These are phyloP conservation scores for Pangasianodon gigas DNA, from an alignment of 2,113 vertebrate genomes.

Conservation along the genomic window DNA sequence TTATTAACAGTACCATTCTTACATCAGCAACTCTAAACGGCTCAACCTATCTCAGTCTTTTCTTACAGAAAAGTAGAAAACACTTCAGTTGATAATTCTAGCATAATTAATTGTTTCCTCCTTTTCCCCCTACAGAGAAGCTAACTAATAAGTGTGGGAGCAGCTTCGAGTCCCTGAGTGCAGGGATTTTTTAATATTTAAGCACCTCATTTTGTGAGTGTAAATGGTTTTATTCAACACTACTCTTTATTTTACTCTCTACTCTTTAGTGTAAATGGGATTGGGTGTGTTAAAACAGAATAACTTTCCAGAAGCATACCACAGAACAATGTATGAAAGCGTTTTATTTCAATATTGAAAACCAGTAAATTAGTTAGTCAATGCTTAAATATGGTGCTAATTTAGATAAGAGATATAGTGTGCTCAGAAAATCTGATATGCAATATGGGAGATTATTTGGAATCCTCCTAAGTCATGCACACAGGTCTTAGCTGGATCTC, in stretches of 20 bases:
- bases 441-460: neutral
- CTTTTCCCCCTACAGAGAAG: slow-evolving; percentile 1
- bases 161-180: slow-evolving; percentile 12
- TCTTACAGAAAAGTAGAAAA: neutral
- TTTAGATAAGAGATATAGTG: neutral
- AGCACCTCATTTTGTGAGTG: neutral
- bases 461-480: neutral
- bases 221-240: neutral
- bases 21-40: neutral
- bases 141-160: slow-evolving; percentile 30
- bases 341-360: neutral
- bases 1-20: neutral
- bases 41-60: neutral
- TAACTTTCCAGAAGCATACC: neutral
- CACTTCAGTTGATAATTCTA: slow-evolving; percentile 16
- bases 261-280: neutral
- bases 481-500: slow-evolving; percentile 2
- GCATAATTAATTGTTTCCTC: slow-evolving; percentile 17
- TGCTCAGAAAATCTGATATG: neutral
- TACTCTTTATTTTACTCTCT: neutral
- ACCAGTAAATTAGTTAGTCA: neutral
- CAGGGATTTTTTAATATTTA: slow-evolving; percentile 8
- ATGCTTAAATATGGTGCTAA: neutral
- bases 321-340: neutral
- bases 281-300: neutral